Evolutionary conservation across 2,888 invertebrate genomes (phyloP).

Genomic region (Anorthoa munda): DNA sequence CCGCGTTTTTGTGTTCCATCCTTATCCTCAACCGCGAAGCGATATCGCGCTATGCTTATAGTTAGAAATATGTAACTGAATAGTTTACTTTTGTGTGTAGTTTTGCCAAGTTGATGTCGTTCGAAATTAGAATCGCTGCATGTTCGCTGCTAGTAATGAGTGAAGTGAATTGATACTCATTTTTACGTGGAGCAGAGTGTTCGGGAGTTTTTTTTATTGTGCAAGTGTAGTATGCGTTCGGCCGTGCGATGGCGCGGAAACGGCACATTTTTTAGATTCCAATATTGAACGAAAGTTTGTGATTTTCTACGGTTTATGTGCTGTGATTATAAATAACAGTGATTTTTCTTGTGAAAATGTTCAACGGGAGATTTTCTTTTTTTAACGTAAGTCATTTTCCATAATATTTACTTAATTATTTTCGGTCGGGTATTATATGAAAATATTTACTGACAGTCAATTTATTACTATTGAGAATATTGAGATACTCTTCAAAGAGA

Average conservation of each 20-base stretch:
- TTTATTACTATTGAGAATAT: conserved; percentile 21
- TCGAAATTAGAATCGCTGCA: conserved; percentile 80
- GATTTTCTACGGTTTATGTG: conserved; percentile 60
- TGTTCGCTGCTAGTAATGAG: conserved; percentile 68
- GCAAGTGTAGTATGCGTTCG: conserved; percentile 75
- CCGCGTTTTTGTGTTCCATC: conserved; percentile 67
- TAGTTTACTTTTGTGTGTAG: conserved; percentile 85
- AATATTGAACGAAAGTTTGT: conserved; percentile 64
- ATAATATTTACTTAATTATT: neutral
- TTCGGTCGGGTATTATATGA: neutral
- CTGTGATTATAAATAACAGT: conserved; percentile 60
- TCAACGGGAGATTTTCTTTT: conserved; percentile 59
- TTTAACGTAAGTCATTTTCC: conserved; percentile 58
- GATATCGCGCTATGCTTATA: conserved; percentile 78
- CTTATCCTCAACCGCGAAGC: conserved; percentile 73
- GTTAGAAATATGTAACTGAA: conserved; percentile 75
- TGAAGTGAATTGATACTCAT: conserved; percentile 74
- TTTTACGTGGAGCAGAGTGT: conserved; percentile 67
- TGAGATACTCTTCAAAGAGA: conserved; percentile 23
- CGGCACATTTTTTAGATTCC: conserved; percentile 76
- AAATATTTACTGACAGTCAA: neutral
- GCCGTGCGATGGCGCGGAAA: conserved; percentile 77
- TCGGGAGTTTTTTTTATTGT: conserved; percentile 65
- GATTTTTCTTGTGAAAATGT: conserved; percentile 63
- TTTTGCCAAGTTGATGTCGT: conserved; percentile 84